These are phyloP conservation scores for Geopemphigus sp. DNA, from an alignment of 1,140 invertebrate species.

Conservation along the genomic window DNA sequence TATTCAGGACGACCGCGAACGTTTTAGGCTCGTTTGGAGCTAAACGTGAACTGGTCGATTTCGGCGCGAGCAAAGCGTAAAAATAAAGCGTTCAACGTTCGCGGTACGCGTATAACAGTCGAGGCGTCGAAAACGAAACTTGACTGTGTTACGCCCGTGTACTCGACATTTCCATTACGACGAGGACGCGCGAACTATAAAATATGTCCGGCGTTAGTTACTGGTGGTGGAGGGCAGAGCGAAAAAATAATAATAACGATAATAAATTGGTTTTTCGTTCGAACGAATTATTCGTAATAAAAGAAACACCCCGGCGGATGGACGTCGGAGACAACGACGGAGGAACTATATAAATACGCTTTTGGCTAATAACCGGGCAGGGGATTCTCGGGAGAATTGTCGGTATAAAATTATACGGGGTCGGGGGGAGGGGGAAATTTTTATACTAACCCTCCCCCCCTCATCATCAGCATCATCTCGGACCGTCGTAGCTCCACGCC, in stretches of 20 bases:
- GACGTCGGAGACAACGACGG: too few species aligned
- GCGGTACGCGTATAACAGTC: not conserved
- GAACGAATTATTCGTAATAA: not conserved
- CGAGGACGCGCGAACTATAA: not conserved
- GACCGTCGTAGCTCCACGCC: not conserved
- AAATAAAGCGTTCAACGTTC: not conserved
- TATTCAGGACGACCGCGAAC: too few species aligned
- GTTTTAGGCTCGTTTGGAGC: too few species aligned
- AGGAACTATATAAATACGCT: too few species aligned
- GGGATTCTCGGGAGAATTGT: not conserved
- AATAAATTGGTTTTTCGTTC: not conserved
- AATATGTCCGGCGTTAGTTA: not conserved
- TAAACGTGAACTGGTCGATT: too few species aligned
- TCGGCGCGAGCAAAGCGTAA: not conserved
- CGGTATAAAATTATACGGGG: not conserved
- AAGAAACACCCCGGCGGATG: not conserved
- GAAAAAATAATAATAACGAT: conserved; percentile 1
- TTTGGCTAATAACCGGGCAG: not conserved
- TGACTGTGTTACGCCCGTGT: not conserved
- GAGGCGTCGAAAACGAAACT: not conserved
- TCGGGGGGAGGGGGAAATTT: too few species aligned
- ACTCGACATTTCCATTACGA: conserved; percentile 20
- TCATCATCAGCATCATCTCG: not conserved
- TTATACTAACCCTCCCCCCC: not conserved
- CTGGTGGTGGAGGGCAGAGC: too few species aligned